A percentile compares a stretch with the other conserved stretches of the same genome.
Evolutionary conservation across 2,888 invertebrate genomes (phyloP).

Genomic region (Punctoribates punctum): DNA sequence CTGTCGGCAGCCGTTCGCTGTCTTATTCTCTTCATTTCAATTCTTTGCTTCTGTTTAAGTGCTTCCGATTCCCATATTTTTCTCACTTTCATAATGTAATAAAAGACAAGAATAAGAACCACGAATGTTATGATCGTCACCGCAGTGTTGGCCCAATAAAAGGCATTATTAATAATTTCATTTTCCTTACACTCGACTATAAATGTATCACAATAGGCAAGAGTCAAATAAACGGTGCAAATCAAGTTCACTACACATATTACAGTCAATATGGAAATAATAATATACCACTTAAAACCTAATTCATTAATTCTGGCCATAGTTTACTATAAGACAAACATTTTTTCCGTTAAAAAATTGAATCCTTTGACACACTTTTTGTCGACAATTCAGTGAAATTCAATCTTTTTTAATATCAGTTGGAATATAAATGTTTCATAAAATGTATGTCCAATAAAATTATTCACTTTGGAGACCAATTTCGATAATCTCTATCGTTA

Average conservation of each 20-base stretch:
- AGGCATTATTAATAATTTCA: not conserved
- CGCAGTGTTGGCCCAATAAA: slow-evolving; percentile 9
- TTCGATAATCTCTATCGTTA: slow-evolving; percentile 29
- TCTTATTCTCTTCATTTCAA: slow-evolving; percentile 13
- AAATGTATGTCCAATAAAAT: not conserved
- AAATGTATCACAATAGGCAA: not conserved
- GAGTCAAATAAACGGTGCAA: not conserved
- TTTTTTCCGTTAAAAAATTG: not conserved
- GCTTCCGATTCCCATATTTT: slow-evolving; percentile 30
- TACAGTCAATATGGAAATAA: slow-evolving; percentile 1
- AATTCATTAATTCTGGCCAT: not conserved
- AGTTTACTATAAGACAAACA: not conserved
- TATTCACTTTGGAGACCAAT: slow-evolving; percentile 25
- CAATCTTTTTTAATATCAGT: not conserved
- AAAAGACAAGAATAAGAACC: not conserved
- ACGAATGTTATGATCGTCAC: not conserved
- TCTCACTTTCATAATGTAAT: slow-evolving; percentile 4
- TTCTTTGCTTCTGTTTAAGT: not conserved
- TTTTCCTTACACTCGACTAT: not conserved
- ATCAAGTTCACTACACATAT: slow-evolving; percentile 21
- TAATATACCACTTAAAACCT: not conserved
- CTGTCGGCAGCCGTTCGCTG: not conserved
- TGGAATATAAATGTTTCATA: not conserved
- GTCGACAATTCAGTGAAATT: not conserved
- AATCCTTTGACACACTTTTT: not conserved